Evolutionary conservation across 1,140 invertebrate species (phyloP), one percentile per base, ranked within the genome.

Genomic region (Meloidogyne floridensis): DNA sequence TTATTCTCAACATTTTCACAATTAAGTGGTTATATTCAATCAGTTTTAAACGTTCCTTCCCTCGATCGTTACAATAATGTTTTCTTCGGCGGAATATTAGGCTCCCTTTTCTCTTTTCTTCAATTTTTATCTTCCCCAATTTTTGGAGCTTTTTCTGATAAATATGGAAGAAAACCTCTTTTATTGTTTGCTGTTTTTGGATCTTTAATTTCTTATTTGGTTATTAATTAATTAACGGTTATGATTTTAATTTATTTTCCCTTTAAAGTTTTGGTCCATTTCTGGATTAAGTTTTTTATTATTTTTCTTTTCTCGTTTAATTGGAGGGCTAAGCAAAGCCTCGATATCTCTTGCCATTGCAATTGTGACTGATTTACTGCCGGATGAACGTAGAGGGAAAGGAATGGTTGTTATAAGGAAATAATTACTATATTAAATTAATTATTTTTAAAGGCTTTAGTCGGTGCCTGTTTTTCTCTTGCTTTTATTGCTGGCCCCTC

Each of bases 271-370:
- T 72, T 99, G 97, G 97, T 94, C 94, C 42, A 89, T 94, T 56
- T 96, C 96, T 15, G 54, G 65, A 0, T 92, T 92, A 78, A 95
- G 94, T 89, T 98, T 99, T 91, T 92, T 93, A 13, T 87, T 97
- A 69, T 99, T 99, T 92, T 94, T 98, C 20, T 85, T 98, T 65
- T 95, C 97, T 0, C 92, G 97, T 86, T 93, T 98, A 82, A 91
- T 98, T 82, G 96, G 96, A 18, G 97, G 97, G 0, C 92, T 98
- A 4, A 96, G 95, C 88, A 98, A 98, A 92, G 96, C 96, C 5
- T 99, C 98, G 92, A 94, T 99, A 15, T 96, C 95, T 84, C 91
- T 99, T 43, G 94, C 94, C 69, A 97, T 97, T 93, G 96, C 97
- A 7, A 94, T 98, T 83, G 94, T 99, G 8, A 94, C 96, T 20